These are phyloP conservation scores for Corythornis madagascariensis DNA, from an alignment of 2,113 vertebrate genomes.

Conservation along the genomic window DNA sequence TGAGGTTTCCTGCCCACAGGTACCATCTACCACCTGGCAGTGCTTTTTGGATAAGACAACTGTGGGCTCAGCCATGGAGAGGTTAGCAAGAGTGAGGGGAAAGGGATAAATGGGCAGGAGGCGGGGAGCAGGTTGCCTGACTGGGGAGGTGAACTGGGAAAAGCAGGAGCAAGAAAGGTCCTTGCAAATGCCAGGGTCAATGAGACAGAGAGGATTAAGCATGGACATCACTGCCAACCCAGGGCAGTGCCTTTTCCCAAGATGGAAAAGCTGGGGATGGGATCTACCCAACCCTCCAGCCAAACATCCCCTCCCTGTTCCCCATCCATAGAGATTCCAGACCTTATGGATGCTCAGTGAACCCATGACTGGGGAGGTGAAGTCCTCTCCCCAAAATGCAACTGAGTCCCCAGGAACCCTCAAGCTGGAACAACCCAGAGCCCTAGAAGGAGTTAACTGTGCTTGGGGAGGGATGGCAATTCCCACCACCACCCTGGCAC, in stretches of 20 bases:
- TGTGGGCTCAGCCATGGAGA: rapidly evolving
- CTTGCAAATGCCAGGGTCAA: background rate
- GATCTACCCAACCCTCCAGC: background rate
- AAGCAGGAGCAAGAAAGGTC: background rate
- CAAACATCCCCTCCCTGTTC: background rate
- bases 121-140: background rate
- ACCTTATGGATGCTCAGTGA: background rate
- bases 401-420: rapidly evolving
- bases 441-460: background rate
- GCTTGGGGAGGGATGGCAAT: background rate
- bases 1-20: background rate
- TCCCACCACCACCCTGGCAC: rapidly evolving
- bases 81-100: no score
- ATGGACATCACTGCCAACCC: background rate
- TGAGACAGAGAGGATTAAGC: background rate
- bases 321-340: background rate
- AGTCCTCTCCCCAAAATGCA: background rate
- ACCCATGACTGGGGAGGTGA: background rate
- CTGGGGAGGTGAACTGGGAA: background rate
- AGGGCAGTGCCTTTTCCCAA: background rate
- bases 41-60: background rate
- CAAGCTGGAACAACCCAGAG: background rate
- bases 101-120: background rate
- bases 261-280: background rate
- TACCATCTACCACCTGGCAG: rapidly evolving